Evolutionary conservation across 1,140 invertebrate species (phyloP).

Genomic region (Schlechtendalia chinensis): DNA sequence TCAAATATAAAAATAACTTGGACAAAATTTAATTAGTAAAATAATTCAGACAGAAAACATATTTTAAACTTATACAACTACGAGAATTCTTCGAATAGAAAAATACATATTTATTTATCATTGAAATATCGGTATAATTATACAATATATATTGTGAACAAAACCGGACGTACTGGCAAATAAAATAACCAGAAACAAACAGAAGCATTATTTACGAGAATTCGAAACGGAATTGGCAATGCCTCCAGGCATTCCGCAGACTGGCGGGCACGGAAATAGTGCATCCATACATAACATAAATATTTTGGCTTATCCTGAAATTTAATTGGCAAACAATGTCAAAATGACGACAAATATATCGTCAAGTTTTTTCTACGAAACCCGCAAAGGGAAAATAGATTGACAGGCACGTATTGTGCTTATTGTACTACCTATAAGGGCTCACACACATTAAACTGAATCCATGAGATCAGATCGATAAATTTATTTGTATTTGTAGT

Average conservation of each 20-base stretch:
- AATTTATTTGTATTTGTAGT: background rate
- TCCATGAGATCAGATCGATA: background rate
- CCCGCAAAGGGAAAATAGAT: background rate
- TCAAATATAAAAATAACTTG: no score
- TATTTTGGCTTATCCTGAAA: slow-evolving; percentile 34
- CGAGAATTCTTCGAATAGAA: background rate
- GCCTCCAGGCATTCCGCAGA: slow-evolving; percentile 16
- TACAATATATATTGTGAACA: background rate
- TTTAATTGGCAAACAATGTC: slow-evolving; percentile 36
- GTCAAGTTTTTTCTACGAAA: background rate
- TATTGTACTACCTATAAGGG: background rate
- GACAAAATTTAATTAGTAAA: no score
- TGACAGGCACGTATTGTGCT: background rate
- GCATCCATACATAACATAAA: slow-evolving; percentile 29
- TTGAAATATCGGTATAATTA: background rate
- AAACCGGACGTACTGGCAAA: slow-evolving; percentile 17
- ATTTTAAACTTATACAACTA: background rate
- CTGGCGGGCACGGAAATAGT: slow-evolving; percentile 26
- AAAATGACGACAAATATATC: slow-evolving; percentile 8
- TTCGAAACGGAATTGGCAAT: slow-evolving; percentile 25
- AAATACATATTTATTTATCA: background rate
- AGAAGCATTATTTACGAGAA: slow-evolving; percentile 28
- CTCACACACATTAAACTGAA: background rate
- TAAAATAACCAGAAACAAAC: background rate
- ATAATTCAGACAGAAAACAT: no score